Evolutionary conservation across 2,888 invertebrate genomes (phyloP).

Genomic region (Priocnemis perturbator): DNA sequence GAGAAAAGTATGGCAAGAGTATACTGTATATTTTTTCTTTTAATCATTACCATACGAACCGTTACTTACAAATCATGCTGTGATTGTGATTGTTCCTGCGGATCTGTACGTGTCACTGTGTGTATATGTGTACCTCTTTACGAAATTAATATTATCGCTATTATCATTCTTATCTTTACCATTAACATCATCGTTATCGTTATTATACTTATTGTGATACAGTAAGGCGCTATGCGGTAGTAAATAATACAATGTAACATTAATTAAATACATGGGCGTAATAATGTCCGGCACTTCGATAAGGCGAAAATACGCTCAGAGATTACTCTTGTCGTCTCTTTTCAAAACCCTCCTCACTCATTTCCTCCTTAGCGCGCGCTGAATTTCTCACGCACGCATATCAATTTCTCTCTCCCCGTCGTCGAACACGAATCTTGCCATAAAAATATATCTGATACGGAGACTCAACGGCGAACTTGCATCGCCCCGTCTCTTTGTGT

Average conservation of each 20-base stretch:
- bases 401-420: neutral
- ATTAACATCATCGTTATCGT: conserved; percentile 27
- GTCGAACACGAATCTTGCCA: neutral
- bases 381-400: neutral
- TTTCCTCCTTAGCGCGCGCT: neutral
- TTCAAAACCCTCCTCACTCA: neutral
- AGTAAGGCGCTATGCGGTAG: conserved; percentile 59
- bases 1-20: conserved; percentile 45
- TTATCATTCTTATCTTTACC: conserved; percentile 50
- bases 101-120: conserved; percentile 33
- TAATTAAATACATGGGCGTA: conserved; percentile 71
- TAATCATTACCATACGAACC: conserved; percentile 72
- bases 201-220: conserved; percentile 51
- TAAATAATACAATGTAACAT: conserved; percentile 69
- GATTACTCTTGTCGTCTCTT: neutral
- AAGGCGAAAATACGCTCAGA: conserved; percentile 12
- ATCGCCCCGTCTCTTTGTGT: conserved; percentile 11
- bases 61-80: conserved; percentile 73
- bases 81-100: conserved; percentile 57
- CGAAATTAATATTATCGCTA: conserved; percentile 60
- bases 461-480: conserved; percentile 17
- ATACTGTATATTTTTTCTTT: conserved; percentile 55
- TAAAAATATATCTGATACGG: conserved; percentile 32
- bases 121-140: conserved; percentile 49
- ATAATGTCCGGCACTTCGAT: conserved; percentile 37